Evolutionary conservation across 2,888 invertebrate species (phyloP).

Genomic region (Hirtodrosophila alboralis): DNA sequence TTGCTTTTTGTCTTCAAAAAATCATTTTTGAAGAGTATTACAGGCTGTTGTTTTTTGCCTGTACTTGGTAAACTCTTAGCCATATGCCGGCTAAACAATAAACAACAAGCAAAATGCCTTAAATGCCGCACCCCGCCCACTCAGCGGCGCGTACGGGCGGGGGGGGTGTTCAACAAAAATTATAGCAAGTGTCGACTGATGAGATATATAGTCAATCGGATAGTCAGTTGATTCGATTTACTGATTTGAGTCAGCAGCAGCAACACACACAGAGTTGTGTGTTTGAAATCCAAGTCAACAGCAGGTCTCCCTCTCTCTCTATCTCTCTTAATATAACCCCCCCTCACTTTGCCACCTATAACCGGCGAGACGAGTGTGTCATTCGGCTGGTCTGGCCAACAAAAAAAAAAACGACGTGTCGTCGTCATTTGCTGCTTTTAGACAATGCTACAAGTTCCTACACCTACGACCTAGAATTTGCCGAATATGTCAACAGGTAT

Average conservation of each 20-base stretch:
- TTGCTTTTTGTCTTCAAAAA: too few species aligned
- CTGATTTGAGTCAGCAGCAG: constrained; percentile 60
- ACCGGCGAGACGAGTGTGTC: constrained; percentile 42
- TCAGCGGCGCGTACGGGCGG: constrained; percentile 3
- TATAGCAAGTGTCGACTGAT: constrained; percentile 61
- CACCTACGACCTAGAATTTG: constrained; percentile 77
- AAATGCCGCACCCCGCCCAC: constrained; percentile 57
- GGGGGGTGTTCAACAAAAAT: constrained; percentile 31
- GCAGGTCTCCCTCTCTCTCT: constrained; percentile 19
- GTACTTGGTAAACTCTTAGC: not conserved
- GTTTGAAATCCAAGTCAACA: constrained; percentile 54
- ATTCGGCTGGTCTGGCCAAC: constrained; percentile 53
- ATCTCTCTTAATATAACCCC: constrained; percentile 4
- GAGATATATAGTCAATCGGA: constrained; percentile 49
- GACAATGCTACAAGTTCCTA: constrained; percentile 75
- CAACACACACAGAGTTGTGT: not conserved
- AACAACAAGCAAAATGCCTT: constrained; percentile 49
- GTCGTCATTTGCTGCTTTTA: constrained; percentile 76
- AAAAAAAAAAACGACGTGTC: constrained; percentile 26
- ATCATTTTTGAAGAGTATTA: constrained; percentile 13
- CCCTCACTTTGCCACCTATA: constrained; percentile 13
- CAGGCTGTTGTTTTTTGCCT: not conserved
- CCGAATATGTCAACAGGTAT: constrained; percentile 80
- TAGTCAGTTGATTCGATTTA: constrained; percentile 36
- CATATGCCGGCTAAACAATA: constrained; percentile 18